Conservation (phyloP, 2,113 vertebrate species). For the Megalops atlanticus region DNA sequence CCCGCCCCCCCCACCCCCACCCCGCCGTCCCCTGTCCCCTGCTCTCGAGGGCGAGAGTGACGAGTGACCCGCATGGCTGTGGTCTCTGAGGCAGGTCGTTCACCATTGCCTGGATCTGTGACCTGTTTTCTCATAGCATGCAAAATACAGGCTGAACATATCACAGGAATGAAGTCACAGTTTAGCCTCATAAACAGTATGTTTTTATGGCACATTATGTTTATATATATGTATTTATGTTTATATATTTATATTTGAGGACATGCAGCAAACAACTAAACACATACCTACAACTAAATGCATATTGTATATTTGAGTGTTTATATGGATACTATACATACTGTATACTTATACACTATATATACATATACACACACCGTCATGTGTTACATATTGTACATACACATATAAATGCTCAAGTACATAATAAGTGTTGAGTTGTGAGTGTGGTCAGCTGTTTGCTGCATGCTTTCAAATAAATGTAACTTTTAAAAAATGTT, state of each 20-base stretch:
- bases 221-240: no score
- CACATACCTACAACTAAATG: constrained; percentile 46
- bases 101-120: constrained; percentile 7
- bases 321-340: no score
- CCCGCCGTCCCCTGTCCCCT: background rate
- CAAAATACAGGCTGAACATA: background rate
- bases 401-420: no score
- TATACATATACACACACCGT: background rate
- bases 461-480: background rate
- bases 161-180: no score
- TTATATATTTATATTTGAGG: no score
- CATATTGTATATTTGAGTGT: no score
- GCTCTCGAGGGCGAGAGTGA: background rate
- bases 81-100: constrained; percentile 11
- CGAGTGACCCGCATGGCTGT: constrained; percentile 47
- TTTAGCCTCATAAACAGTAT: no score
- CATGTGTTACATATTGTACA: background rate
- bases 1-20: background rate
- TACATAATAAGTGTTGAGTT: background rate
- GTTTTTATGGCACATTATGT: no score
- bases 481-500: background rate
- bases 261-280: no score
- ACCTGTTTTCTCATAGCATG: constrained; percentile 5
- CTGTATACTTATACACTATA: constrained; percentile 17
- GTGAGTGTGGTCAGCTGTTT: background rate